Base-by-base conservation (phyloP, 2,113 vertebrate species). In the Notiomystis cincta region DNA sequence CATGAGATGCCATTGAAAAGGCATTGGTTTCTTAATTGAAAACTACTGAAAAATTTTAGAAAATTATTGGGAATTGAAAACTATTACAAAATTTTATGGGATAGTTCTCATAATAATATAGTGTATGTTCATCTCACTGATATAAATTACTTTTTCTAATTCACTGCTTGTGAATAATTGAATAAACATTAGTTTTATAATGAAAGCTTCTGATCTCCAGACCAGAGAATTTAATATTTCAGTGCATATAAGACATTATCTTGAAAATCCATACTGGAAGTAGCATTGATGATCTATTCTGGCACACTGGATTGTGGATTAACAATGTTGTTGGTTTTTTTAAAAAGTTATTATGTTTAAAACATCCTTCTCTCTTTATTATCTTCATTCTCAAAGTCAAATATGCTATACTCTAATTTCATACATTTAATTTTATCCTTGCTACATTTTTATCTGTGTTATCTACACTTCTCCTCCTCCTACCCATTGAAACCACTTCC, bases 241-340 rank as follows among this genome's bases (percentile, higher is more conserved):
- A 33, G 5, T 15, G 4, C 7, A 38, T 76, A 37, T 14, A 72
- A 33, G 21, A 85, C 37, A 83, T 53, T 47, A 2, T 18, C 7
- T 28, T 38, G 24, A 87, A 94, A 67, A 75, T 71, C 7, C 56
- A 3, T 40, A 76, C 17, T 51, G 48, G 18, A 91, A 60, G 30
- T 44, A 28, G 7, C 11, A 56, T 42, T 51, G 38, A 31, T 18
- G 27, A 3, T 28, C 12, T 78, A 42, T 60, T 72, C 20, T 67
- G 48, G 22, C 8, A 60, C 8, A 51, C 1, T 21, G 13, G 6
- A 1, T 15, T 64, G 30, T 40, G 10, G 35, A 67, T 45, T 82
- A 79, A 48, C 3, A 51, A 44, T 11, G 9, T 5, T 3, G 0
- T 4, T n/a, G 10, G 8, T 4, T n/a, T 71, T 37, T 72, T 37